Conservation (phyloP, 2,113 vertebrate species). For the Psilopsiagon aurifrons region DNA sequence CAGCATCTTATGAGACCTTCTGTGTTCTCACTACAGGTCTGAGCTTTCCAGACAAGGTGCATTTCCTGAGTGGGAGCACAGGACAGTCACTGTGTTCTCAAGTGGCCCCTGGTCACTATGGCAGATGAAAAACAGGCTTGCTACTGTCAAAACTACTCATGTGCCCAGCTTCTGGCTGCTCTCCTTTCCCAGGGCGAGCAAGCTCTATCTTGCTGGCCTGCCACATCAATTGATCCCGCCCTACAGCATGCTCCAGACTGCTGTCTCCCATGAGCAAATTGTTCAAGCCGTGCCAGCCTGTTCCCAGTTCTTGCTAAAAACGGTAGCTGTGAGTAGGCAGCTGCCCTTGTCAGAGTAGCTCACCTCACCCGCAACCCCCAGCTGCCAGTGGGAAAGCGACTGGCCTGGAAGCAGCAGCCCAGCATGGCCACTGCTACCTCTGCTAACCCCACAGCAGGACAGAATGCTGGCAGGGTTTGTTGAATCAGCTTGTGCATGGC, state of each 20-base stretch:
- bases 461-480: not conserved
- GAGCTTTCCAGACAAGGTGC: rapidly evolving
- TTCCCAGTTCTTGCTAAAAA: not conserved
- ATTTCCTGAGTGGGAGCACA: not conserved
- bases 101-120: not conserved
- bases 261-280: not conserved
- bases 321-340: not conserved
- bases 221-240: not conserved
- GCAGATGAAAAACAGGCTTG: not conserved
- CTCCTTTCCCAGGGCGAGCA: rapidly evolving
- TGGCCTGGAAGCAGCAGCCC: not conserved
- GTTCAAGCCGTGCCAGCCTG: not conserved
- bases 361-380: not conserved
- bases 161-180: not conserved
- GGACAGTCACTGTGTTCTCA: not conserved
- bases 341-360: not conserved
- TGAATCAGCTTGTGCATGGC: not conserved
- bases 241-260: not conserved
- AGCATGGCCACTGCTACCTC: not conserved
- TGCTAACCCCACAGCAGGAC: not conserved
- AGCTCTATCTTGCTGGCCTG: not conserved
- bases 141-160: not conserved
- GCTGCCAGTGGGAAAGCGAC: not conserved
- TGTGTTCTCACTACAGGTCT: not conserved
- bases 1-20: not conserved